Base-by-base conservation (phyloP, 2,797 vertebrate species). In the Sebastes steindachneri region DNA sequence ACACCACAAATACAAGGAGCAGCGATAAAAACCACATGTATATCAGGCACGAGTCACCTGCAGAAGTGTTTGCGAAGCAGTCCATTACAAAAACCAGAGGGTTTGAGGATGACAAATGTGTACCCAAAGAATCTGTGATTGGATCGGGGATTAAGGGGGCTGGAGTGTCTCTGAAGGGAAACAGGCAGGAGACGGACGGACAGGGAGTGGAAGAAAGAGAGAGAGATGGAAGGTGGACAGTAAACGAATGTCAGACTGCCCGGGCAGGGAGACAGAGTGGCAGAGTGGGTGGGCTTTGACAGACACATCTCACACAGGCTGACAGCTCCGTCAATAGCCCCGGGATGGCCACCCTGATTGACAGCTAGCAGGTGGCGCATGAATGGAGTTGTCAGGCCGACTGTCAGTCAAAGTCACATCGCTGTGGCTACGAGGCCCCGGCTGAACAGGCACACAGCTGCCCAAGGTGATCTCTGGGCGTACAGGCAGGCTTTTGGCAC, bases 291-390 rank as follows among this genome's bases (percentile, higher is more conserved):
- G 92, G 92, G 91, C 91, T 93, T 93, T 96, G 95, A 97, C 96
- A 96, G 94, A 93, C 91, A 96, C 91, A 88, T 96, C 91, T 97
- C 96, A 95, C 95, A 91, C 94, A 91, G 90, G 86, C 94, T 94
- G 94, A 96, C 95, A 95, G 95, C 95, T 95, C 95, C 92, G 90
- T 96, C 92, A 94, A 95, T 96, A 96, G 96, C 96, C 96, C 93
- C 94, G 51, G 95, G 96, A 96, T 89, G 90, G 88, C 85, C 82
- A 84, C 88, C 77, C 92, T 95, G 96, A 96, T 96, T 96, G 96
- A 97, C 96, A 97, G 95, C 95, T 93, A 96, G 96, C 96, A 97
- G 97, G 96, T 97, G 96, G 96, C 92, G 95, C 93, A 95, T 95
- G 92, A 96, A 96, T 95, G 95, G 93, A 95, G 96, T 97, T 96